Conservation (phyloP, 2,113 vertebrate genomes). For the Columba janthina region DNA sequence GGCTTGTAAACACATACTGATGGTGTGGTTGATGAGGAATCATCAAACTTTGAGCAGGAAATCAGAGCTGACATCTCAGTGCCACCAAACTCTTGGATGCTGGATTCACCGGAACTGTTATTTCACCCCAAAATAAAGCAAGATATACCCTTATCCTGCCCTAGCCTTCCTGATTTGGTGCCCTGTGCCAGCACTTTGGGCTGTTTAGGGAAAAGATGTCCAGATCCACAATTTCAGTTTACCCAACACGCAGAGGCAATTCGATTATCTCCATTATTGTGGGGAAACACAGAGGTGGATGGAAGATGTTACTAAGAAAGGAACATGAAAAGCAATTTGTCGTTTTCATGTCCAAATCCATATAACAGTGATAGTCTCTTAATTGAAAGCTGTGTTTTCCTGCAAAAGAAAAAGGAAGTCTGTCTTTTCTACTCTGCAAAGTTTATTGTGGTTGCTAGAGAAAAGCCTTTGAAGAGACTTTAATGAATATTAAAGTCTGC, state of each 20-base stretch:
- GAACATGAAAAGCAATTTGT: conserved; percentile 38
- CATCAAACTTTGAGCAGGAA: neutral
- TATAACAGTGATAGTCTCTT: neutral
- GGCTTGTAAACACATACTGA: neutral
- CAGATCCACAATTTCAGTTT: neutral
- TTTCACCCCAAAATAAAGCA: neutral
- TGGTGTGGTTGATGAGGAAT: neutral
- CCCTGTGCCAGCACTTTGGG: neutral
- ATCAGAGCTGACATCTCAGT: neutral
- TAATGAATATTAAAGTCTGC: neutral
- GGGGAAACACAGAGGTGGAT: neutral
- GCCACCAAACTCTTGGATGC: neutral
- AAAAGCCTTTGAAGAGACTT: neutral
- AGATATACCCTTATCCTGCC: neutral
- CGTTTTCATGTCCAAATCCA: neutral
- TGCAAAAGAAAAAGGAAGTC: neutral
- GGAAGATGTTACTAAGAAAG: neutral
- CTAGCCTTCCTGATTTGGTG: neutral
- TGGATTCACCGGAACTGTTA: neutral
- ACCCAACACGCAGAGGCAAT: neutral
- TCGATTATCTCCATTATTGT: neutral
- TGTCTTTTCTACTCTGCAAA: neutral
- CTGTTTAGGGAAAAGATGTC: neutral
- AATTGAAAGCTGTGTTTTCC: conserved; percentile 27
- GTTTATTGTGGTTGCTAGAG: neutral